These are phyloP conservation scores for Perca flavescens DNA, from an alignment of 2,113 vertebrate genomes.

Conservation along the genomic window DNA sequence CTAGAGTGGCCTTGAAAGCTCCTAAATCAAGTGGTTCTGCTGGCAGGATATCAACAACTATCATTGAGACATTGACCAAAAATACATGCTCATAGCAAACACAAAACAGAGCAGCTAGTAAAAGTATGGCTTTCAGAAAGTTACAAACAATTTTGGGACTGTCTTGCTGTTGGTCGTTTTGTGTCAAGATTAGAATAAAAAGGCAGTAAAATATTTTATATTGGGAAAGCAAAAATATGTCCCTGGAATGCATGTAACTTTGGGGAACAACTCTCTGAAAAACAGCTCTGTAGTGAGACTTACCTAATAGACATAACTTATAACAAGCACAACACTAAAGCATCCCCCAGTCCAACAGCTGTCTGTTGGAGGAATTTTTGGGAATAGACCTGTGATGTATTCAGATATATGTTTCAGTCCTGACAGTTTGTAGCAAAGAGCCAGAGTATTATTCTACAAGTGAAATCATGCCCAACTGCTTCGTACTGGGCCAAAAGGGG, in stretches of 20 bases:
- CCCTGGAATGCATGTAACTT: not conserved
- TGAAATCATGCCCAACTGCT: constrained; percentile 21
- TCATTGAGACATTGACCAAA: constrained; percentile 61
- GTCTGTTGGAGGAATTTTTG: not conserved
- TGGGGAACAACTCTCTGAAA: not conserved
- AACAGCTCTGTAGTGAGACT: not conserved
- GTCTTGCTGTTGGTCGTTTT: not conserved
- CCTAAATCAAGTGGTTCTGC: constrained; percentile 58
- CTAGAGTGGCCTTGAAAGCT: constrained; percentile 35
- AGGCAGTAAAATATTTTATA: not conserved
- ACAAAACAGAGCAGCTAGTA: constrained; percentile 37
- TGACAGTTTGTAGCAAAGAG: constrained; percentile 10
- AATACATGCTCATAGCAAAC: constrained; percentile 44
- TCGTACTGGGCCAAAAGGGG: constrained; percentile 15
- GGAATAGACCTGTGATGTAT: not conserved
- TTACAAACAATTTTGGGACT: not conserved
- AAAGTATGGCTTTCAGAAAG: constrained; percentile 21
- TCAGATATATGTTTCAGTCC: not conserved
- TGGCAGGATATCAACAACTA: constrained; percentile 55
- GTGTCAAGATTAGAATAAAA: constrained; percentile 8
- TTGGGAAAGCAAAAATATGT: not conserved
- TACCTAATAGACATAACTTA: not conserved
- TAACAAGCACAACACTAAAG: constrained; percentile 21
- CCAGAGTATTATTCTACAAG: constrained; percentile 9
- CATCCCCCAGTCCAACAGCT: constrained; percentile 10